Evolutionary conservation across 1,140 invertebrate genomes (phyloP), one percentile per base, ranked within the genome.

Genomic region (Heliconius hermathena): DNA sequence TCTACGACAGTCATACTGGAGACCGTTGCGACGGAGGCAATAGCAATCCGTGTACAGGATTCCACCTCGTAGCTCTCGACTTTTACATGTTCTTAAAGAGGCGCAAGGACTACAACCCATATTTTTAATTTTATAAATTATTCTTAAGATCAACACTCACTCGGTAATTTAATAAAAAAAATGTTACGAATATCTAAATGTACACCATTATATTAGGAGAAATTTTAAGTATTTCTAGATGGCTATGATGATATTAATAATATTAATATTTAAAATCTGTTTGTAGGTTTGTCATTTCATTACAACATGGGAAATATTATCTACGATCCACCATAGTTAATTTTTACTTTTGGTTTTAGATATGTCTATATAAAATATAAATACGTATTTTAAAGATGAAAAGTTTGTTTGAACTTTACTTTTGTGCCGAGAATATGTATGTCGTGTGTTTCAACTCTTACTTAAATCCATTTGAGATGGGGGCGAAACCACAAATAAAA

Each of bases 1-100:
- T 76, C 97, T 94, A 22, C 96, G 95, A 80, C 97, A 97, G 73
- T 97, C 96, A 84, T 97, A 96, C 89, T 97, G 97, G 18, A 97
- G 87, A 0, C 97, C 97, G 87, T 97, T 97, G 36, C 96, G 95
- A 80, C 96, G 96, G 18, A 97, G 95, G 81, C 97, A 97, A 74
- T 96, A 95, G 79, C 97, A 97, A 71, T 96, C 96, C 36, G 95
- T 96, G 72, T 96, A 95, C 54, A 97, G 90, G 66, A 96, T 93
- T 76, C 97, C 95, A 16, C 95, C 95, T 11, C 96, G 95, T 46
- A 97, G 89, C 79, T 97, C 96, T 6, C 95, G 95, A 85, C 96
- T 97, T 84, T 95, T 96, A 60, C 82, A 87, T 16, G 72, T 49
- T 76, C 80, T 85, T 8, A 93, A 71, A 13, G 88, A 84, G 9